These are phyloP conservation scores for Chamaea fasciata DNA, from an alignment of 2,113 vertebrate species.

Conservation along the genomic window DNA sequence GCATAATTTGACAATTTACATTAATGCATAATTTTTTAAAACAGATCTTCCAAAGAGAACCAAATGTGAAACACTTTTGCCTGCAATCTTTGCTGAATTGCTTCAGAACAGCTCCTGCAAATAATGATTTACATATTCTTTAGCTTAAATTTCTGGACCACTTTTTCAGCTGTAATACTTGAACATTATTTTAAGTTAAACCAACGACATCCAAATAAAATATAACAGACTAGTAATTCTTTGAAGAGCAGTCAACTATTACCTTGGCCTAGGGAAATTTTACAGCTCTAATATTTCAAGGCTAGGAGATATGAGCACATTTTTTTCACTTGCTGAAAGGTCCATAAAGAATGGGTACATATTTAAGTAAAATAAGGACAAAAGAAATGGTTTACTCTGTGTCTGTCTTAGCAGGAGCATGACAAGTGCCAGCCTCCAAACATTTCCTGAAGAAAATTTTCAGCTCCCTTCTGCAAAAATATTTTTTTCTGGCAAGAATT, in stretches of 20 bases:
- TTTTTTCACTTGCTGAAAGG: not conserved
- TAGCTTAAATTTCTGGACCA: not conserved
- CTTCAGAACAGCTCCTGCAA: not conserved
- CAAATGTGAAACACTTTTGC: not conserved
- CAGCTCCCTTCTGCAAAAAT: not conserved
- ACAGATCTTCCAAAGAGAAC: not conserved
- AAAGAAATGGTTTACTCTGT: not conserved
- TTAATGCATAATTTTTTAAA: not conserved
- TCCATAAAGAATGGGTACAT: not conserved
- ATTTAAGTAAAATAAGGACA: not conserved
- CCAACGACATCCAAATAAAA: not conserved
- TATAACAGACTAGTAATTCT: not conserved
- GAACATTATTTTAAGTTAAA: not conserved
- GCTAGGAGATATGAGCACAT: fast-evolving
- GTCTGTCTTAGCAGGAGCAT: not conserved
- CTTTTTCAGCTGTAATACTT: not conserved
- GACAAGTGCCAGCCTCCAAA: not conserved
- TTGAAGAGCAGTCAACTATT: not conserved
- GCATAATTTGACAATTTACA: not conserved
- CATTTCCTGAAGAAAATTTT: not conserved
- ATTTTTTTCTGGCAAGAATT: not conserved
- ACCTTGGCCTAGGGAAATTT: not conserved
- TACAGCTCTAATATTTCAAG: not conserved
- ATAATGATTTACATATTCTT: not conserved
- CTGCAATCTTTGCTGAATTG: not conserved